phyloP scores from a whole-genome alignment of 2,113 vertebrate genomes.

The Synchiropus splendidus region DNA sequence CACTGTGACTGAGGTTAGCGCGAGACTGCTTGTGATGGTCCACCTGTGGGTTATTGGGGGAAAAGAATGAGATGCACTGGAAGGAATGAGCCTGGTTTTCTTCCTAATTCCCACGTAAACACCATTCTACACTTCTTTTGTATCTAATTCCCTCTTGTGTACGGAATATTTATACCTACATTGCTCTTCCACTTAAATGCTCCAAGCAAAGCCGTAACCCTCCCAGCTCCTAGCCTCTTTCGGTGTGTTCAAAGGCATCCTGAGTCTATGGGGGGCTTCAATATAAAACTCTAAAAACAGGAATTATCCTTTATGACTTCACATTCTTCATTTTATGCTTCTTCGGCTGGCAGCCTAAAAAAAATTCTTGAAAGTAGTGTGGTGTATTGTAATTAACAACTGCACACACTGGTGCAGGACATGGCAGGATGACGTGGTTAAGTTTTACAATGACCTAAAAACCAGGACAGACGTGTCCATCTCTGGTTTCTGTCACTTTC shows the following conservation, averaged over 20 bases:
- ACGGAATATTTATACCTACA: slow-evolving; percentile 1
- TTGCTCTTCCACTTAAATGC: slow-evolving; percentile 5
- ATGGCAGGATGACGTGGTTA: slow-evolving; percentile 40
- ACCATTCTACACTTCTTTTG: slow-evolving; percentile 2
- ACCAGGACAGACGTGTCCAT: slow-evolving; percentile 41
- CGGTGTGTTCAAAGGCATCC: slow-evolving; percentile 47
- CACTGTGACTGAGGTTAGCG: slow-evolving; percentile 47
- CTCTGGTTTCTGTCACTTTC: slow-evolving; percentile 63
- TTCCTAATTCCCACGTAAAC: slow-evolving; percentile 17
- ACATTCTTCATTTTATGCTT: slow-evolving; percentile 64
- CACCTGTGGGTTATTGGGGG: slow-evolving; percentile 57
- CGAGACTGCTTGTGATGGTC: slow-evolving; percentile 53
- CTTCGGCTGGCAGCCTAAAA: slow-evolving; percentile 40
- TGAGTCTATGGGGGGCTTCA: slow-evolving; percentile 49
- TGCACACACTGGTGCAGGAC: slow-evolving; percentile 51
- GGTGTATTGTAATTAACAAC: slow-evolving; percentile 58
- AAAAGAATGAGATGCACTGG: slow-evolving; percentile 48
- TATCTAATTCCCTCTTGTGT: too few relatives aligned
- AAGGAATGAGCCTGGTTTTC: slow-evolving; percentile 48
- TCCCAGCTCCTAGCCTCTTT: slow-evolving; percentile 18
- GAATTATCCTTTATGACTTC: slow-evolving; percentile 59
- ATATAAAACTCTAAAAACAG: slow-evolving; percentile 48
- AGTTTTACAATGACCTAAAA: slow-evolving; percentile 55
- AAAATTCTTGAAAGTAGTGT: slow-evolving; percentile 38
- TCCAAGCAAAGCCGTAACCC: slow-evolving; percentile 24